These are phyloP conservation scores for Meloidogyne exigua DNA, from an alignment of 1,140 invertebrate genomes.

Conservation along the genomic window DNA sequence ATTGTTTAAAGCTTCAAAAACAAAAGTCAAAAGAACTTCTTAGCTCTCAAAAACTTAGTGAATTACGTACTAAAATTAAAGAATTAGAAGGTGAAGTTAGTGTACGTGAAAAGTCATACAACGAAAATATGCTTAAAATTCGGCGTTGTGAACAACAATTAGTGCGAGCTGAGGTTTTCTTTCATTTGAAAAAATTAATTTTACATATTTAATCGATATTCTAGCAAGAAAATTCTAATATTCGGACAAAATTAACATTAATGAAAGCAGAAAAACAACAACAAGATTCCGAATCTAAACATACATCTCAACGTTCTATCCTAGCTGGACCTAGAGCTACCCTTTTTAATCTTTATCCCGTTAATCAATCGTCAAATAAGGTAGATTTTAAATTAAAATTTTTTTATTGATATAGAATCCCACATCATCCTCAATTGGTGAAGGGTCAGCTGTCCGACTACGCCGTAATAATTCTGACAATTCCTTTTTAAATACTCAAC, in stretches of 20 bases:
- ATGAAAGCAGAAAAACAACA: background rate
- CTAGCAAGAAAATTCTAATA: constrained; percentile 13
- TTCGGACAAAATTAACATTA: constrained; percentile 11
- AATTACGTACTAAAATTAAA: constrained; percentile 2
- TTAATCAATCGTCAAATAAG: background rate
- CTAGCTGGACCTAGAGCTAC: background rate
- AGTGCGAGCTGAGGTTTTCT: background rate
- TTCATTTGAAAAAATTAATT: background rate
- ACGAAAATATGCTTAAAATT: background rate
- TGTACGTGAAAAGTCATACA: constrained; percentile 5
- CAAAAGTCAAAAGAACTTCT: background rate
- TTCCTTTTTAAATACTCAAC: background rate
- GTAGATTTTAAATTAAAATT: background rate
- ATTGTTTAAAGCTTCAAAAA: background rate
- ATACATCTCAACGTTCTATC: background rate
- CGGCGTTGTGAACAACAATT: background rate
- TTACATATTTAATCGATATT: background rate
- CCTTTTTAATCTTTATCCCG: background rate
- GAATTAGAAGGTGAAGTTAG: constrained; percentile 14
- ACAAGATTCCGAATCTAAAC: background rate
- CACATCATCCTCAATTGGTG: background rate
- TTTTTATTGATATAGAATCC: background rate
- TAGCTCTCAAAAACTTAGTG: background rate
- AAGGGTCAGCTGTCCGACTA: background rate
- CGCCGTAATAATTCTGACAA: background rate